Evolutionary conservation across 2,113 vertebrate genomes (phyloP).

Genomic region (Pelvicachromis taeniatus): DNA sequence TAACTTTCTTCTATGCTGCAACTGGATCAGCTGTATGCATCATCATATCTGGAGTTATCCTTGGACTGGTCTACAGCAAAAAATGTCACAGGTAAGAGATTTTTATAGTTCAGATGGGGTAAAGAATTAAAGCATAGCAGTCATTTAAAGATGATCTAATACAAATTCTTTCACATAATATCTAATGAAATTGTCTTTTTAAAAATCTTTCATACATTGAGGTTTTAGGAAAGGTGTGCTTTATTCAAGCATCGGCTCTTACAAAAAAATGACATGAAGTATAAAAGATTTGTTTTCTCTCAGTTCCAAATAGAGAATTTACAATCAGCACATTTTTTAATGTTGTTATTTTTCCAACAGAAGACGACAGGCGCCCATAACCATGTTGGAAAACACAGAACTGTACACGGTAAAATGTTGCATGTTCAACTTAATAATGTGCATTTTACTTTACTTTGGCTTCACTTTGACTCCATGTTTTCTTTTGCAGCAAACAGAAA

Average conservation of each 20-base stretch:
- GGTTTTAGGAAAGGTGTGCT: not conserved
- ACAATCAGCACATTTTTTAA: accelerated
- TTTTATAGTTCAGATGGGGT: not conserved
- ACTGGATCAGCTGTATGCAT: not conserved
- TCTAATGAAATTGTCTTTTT: accelerated
- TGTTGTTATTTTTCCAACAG: not conserved
- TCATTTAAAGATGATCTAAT: accelerated
- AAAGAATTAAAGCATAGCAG: accelerated
- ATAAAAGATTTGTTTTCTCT: not conserved
- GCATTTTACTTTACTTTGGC: not conserved
- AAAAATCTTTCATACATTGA: accelerated
- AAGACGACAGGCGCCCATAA: accelerated
- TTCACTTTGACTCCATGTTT: not conserved
- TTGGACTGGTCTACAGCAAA: not conserved
- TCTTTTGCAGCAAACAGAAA: not conserved
- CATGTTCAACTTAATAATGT: too few species aligned
- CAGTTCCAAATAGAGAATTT: not conserved
- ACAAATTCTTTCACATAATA: accelerated
- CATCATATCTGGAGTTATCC: not conserved
- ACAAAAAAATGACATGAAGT: accelerated
- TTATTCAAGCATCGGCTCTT: accelerated
- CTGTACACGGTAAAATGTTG: not conserved
- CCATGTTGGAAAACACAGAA: not conserved
- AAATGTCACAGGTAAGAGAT: accelerated
- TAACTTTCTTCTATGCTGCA: not conserved